These are phyloP conservation scores for Cotesia congregata DNA, from an alignment of 2,888 invertebrate species.

Conservation along the genomic window DNA sequence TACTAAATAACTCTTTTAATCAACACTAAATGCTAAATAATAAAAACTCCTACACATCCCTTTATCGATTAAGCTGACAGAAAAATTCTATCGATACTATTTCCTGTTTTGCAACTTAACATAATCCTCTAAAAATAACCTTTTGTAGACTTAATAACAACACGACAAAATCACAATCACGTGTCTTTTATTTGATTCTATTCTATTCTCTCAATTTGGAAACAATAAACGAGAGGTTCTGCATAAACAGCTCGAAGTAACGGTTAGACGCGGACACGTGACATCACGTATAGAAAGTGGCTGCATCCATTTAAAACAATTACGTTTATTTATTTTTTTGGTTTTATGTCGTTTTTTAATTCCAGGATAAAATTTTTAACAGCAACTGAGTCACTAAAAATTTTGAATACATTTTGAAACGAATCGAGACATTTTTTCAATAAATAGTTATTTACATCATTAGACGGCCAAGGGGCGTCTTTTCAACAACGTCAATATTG, in stretches of 20 bases:
- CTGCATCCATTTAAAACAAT: neutral
- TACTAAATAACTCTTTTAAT: neutral
- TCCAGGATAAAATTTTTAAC: too few species aligned
- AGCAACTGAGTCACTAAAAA: too few species aligned
- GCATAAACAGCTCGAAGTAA: constrained; percentile 44
- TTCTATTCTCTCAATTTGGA: neutral
- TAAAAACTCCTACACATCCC: too few species aligned
- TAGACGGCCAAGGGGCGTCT: too few species aligned
- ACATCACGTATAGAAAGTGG: constrained; percentile 52
- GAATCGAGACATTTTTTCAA: too few species aligned
- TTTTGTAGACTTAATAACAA: neutral
- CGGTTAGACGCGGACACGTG: constrained; percentile 55
- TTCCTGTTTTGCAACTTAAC: neutral
- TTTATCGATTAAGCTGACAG: too few species aligned
- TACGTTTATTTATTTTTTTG: neutral
- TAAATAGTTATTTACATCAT: too few species aligned
- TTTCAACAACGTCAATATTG: too few species aligned
- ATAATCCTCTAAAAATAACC: neutral
- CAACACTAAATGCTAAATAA: neutral
- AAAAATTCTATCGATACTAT: neutral
- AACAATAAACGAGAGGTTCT: constrained; percentile 18
- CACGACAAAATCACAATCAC: constrained; percentile 2
- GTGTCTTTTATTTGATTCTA: neutral
- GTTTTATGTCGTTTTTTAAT: too few species aligned
- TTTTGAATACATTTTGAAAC: too few species aligned